These are phyloP conservation scores for Heliocidaris erythrogramma DNA, from an alignment of 35 echinoderm and acorn worm species.

Conservation along the genomic window DNA sequence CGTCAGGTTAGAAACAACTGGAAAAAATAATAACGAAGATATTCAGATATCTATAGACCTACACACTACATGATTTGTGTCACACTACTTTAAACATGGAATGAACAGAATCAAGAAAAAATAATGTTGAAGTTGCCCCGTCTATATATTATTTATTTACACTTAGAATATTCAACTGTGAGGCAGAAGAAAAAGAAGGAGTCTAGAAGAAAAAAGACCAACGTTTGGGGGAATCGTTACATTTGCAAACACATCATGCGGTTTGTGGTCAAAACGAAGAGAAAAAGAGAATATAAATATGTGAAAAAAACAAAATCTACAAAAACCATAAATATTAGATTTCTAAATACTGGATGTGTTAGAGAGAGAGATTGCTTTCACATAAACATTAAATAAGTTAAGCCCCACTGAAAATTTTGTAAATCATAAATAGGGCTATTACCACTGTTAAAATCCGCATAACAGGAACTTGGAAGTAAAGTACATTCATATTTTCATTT, in stretches of 20 bases:
- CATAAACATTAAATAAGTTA: background rate
- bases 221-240: background rate
- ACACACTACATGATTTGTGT: slow-evolving; percentile 22
- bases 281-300: slow-evolving; percentile 21
- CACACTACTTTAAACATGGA: slow-evolving; percentile 37
- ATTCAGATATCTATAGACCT: slow-evolving; percentile 31
- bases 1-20: slow-evolving; percentile 39
- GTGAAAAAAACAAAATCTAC: background rate
- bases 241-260: slow-evolving; percentile 37
- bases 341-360: slow-evolving; percentile 27
- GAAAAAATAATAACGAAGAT: slow-evolving; percentile 12
- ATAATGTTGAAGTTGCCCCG: background rate
- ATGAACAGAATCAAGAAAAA: background rate
- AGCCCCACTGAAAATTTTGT: background rate
- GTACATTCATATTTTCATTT: background rate
- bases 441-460: background rate
- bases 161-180: slow-evolving; percentile 20
- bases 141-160: slow-evolving; percentile 43
- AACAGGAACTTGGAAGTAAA: background rate
- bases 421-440: background rate
- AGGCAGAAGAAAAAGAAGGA: background rate
- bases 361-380: slow-evolving; percentile 40
- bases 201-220: background rate
- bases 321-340: slow-evolving; percentile 28
- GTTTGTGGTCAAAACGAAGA: slow-evolving; percentile 50